phyloP scores from a whole-genome alignment of 1,140 invertebrate genomes.

The Catajapyx aquilonaris region DNA sequence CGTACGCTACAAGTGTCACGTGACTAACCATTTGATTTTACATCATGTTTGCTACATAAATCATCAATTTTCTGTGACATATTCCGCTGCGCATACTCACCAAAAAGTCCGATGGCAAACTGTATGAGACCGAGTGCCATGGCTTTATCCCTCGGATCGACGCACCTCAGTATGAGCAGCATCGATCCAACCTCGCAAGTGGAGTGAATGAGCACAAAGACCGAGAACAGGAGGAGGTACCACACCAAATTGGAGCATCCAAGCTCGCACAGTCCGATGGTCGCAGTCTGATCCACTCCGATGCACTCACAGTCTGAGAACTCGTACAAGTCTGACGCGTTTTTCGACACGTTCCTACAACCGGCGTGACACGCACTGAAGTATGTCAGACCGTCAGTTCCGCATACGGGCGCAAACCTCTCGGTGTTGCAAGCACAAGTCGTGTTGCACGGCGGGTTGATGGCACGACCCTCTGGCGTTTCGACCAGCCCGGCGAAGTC shows the following conservation, averaged over 20 bases:
- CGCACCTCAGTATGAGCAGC: slow-evolving; percentile 70
- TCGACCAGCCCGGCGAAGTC: slow-evolving; percentile 46
- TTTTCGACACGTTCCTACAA: slow-evolving; percentile 37
- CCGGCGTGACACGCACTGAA: slow-evolving; percentile 77
- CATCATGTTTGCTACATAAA: too few relatives aligned
- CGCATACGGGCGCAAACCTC: slow-evolving; percentile 65
- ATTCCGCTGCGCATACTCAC: too few relatives aligned
- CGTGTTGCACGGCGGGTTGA: slow-evolving; percentile 37
- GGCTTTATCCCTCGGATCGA: slow-evolving; percentile 75
- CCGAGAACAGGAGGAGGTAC: slow-evolving; percentile 67
- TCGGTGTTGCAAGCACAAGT: slow-evolving; percentile 47
- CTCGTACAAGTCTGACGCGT: slow-evolving; percentile 18
- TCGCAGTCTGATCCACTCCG: slow-evolving; percentile 21
- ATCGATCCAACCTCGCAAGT: slow-evolving; percentile 81
- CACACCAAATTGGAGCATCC: slow-evolving; percentile 55
- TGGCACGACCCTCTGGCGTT: slow-evolving; percentile 15
- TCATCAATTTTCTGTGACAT: too few relatives aligned
- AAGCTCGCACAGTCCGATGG: slow-evolving; percentile 51
- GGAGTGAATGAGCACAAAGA: slow-evolving; percentile 76
- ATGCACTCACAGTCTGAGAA: slow-evolving; percentile 60
- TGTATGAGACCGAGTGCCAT: slow-evolving; percentile 85
- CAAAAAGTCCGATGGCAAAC: slow-evolving; percentile 78
- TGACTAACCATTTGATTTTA: too few relatives aligned
- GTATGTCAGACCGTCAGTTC: slow-evolving; percentile 53
- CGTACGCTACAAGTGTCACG: too few relatives aligned